Evolutionary conservation across 92 coral and sea anemone species (phyloP), one percentile per base, ranked within the genome.

Genomic region (Hydrozoanthus gracilis): DNA sequence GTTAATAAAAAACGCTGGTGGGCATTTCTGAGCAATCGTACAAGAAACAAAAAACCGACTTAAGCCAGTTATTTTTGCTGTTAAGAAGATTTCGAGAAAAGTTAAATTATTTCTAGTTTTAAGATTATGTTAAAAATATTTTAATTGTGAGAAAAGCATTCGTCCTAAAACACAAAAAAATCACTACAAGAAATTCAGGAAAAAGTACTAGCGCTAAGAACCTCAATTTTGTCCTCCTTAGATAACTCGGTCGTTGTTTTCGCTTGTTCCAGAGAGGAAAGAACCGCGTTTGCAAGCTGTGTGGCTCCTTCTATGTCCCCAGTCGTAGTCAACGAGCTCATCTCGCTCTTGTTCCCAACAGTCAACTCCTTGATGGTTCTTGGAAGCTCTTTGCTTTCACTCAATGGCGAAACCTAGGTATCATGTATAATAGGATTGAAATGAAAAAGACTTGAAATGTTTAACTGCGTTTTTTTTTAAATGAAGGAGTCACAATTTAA

Each of bases 281-380:
- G 82, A 16, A 76, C 66, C 3, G 82, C 67, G 16, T 51, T 76
- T 76, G 82, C 82, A 4, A 76, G 7, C 67, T 54, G 82, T 14
- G 67, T 13, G 4, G 67, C 47, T 12, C 67, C 18, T 3, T 12
- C 66, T 8, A 76, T 18, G 8, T 52, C 82, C 1, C 62, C 50
- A 50, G 15, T 54, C 44, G 66, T n/a, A 9, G 45, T 48, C 67
- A 54, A 0, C 15, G 27, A 76, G 15, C 82, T 27, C 8, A 76
- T 3, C 7, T 76, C n/a, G 62, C 80, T 76, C 12, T 11, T 18
- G 12, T 76, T 13, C 10, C 80, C 80, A 4, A 52, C 65, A 3
- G 65, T 18, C 45, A 76, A 9, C 18, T 18, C 8, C 6, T 20
- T 76, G 2, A 76, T 51, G 4, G 46, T 76, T 4, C 4, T 8